A percentile compares a stretch with the other conserved stretches of the same genome.
Evolutionary conservation across 2,113 vertebrate genomes (phyloP).

Genomic region (Hippocampus comes): DNA sequence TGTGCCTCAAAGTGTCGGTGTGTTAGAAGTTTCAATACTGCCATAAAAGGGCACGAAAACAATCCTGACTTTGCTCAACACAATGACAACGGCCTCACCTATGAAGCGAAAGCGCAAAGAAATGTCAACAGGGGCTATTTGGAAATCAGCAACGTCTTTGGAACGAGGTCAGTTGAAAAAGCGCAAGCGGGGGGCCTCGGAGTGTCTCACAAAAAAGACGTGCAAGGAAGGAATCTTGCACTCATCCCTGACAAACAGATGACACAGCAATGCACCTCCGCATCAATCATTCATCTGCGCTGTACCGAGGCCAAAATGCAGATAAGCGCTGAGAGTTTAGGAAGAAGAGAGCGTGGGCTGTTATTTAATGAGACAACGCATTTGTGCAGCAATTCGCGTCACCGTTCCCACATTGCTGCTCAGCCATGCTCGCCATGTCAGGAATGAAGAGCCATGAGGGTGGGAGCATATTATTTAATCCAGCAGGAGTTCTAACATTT

Average conservation of each 20-base stretch:
- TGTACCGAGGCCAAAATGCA: conserved; percentile 8
- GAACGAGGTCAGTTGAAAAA: conserved; percentile 34
- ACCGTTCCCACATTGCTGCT: conserved; percentile 37
- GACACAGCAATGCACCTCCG: conserved; percentile 9
- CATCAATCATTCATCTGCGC: conserved; percentile 14
- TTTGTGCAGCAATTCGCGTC: background rate
- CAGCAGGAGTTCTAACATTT: conserved; percentile 24
- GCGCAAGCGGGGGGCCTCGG: conserved; percentile 17
- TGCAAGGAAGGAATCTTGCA: conserved; percentile 20
- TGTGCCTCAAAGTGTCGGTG: too few species aligned
- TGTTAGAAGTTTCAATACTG: background rate
- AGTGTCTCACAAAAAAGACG: conserved; percentile 28
- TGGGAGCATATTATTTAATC: conserved; percentile 49
- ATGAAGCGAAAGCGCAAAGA: background rate
- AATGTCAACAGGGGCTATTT: background rate
- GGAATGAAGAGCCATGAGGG: conserved; percentile 50
- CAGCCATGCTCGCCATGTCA: conserved; percentile 59
- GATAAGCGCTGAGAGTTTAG: background rate
- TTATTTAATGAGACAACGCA: background rate
- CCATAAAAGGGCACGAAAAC: background rate
- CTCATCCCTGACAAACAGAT: conserved; percentile 28
- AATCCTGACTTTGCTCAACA: background rate
- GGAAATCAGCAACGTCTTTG: background rate
- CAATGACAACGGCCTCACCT: too few species aligned
- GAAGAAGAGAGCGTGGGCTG: background rate